Evolutionary conservation across 2,888 invertebrate species (phyloP), one percentile per base, ranked within the genome.

Genomic region (Cephus rjabovi): DNA sequence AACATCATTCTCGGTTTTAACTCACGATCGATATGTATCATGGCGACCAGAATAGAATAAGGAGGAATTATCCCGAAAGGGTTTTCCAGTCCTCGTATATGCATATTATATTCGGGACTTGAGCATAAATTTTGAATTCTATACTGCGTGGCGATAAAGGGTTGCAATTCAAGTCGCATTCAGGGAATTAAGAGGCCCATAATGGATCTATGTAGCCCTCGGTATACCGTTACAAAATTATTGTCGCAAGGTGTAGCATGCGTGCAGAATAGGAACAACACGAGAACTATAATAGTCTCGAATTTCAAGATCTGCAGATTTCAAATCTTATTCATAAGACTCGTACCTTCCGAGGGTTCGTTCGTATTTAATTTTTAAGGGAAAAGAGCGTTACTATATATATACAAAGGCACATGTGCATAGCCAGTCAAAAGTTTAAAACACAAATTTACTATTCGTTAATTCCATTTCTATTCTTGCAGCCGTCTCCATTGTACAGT

Each of bases 171-270:
- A 33, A 74, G 9, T 12, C 34, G 35, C 74, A 34, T 35, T 74
- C 74, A 23, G 3, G 74, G 35, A 74, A 74, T 34, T 34, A 74
- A 34, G 35, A 34, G 35, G 1, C 35, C 23, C 74, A 34, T 74
- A 74, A 74, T 33, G 74, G 37, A 0, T n/a, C 35, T 11, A 30
- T 4, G 34, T 9, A n/a, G 12, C 34, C 74, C 23, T 23, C 23
- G 68, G 70, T 69, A 34, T 78, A 79, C 74, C 73, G 79, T 79
- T 79, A 79, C 76, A 74, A 74, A 79, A 79, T 79, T 79, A 79
- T 74, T 35, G 35, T 35, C 31, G 71, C 71, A 71, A 71, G 30
- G 71, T 71, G 71, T 15, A 71, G 15, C 31, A 56, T 56, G 40
- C 40, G 15, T 56, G 23, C 40, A 56, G 23, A 23, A 9, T 56